Evolutionary conservation across 2,888 invertebrate genomes (phyloP), one percentile per base, ranked within the genome.

Genomic region (Pseudolycoriella hygida): DNA sequence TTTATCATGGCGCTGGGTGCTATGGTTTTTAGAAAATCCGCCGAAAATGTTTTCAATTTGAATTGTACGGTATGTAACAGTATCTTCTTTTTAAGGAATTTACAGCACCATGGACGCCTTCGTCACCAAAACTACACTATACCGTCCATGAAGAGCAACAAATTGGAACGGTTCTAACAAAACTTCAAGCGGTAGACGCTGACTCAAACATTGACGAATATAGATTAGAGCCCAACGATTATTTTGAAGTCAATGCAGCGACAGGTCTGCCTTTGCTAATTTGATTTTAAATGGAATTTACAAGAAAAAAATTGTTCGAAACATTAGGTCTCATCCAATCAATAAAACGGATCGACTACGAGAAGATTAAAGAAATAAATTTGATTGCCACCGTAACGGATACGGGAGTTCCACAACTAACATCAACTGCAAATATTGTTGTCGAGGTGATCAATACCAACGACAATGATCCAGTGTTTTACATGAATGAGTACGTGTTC

Each of bases 351-450:
- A 77, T 94, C 43, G 92, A 94, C 65, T 93, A 80, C 61, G 94
- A 94, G 60, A 69, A 73, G 53, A 68, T 80, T 0, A 80, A 82
- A 52, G 70, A 71, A 39, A 68, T 88, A 3, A 79, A 82, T 58
- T 87, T 93, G 58, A 80, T 78, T 0, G 78, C 88, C 0, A 69
- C 79, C 2, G 92, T 87, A 0, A 82, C 75, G 53, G 94, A 94
- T 62, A 81, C 82, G 0, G 93, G 93, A 2, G 76, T 85, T 1
- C 93, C 93, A 0, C 80, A 82, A 54, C 67, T 86, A 41, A 81
- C 85, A 3, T 72, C 87, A 0, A 72, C 80, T 0, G 89, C 90
- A 0, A 72, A 76, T 5, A 77, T 94, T 1, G 70, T 71, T 5
- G 84, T 93, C 1, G 74, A 76, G 42, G 71, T 94, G 2, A 68